phyloP scores from a whole-genome alignment of 2,113 vertebrate species.

The Rhea americana region DNA sequence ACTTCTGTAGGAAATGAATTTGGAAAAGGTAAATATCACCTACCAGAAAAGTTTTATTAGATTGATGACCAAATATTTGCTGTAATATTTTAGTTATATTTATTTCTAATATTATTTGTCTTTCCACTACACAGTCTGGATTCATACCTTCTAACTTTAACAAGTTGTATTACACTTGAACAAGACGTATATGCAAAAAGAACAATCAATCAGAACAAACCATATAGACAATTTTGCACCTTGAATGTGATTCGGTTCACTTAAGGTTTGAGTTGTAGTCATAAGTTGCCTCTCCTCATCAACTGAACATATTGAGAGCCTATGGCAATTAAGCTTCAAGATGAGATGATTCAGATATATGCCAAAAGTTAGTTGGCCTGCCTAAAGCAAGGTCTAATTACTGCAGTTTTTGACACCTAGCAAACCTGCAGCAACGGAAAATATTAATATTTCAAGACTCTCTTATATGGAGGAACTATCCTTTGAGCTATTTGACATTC shows the following conservation, averaged over 20 bases:
- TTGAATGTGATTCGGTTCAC: not conserved
- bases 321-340: not conserved
- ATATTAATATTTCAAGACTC: not conserved
- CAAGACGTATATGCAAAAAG: not conserved
- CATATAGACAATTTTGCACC: not conserved
- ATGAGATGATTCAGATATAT: not conserved
- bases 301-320: accelerated
- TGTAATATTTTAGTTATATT: not conserved
- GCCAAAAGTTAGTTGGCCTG: not conserved
- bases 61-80: not conserved
- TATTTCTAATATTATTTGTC: not conserved
- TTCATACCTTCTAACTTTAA: not conserved
- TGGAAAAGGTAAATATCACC: not conserved
- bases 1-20: not conserved
- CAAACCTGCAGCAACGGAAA: not conserved
- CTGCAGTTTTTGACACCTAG: not conserved
- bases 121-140: not conserved
- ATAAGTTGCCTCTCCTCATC: accelerated
- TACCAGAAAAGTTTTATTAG: not conserved
- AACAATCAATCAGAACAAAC: not conserved
- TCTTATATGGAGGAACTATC: not conserved
- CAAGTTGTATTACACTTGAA: not conserved
- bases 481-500: not conserved
- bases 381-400: not conserved
- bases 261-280: not conserved